phyloP scores from a whole-genome alignment of 1,140 invertebrate genomes.

The Carposina sasakii region DNA sequence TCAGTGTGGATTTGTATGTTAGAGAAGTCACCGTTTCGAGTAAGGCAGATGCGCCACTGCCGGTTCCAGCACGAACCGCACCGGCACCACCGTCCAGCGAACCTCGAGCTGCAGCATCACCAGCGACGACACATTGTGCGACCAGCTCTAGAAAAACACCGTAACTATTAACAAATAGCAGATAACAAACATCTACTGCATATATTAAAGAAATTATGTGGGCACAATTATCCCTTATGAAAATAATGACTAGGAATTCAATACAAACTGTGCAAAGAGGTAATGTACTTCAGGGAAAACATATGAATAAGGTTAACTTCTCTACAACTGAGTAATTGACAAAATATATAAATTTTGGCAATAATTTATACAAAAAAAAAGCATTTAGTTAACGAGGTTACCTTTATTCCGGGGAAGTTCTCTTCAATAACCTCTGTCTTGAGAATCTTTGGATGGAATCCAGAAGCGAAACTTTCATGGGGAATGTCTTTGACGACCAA shows the following conservation, averaged over 20 bases:
- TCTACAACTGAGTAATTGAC: too few relatives aligned
- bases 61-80: conserved; percentile 41
- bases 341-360: too few relatives aligned
- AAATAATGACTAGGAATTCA: too few relatives aligned
- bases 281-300: too few relatives aligned
- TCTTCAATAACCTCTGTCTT: conserved; percentile 18
- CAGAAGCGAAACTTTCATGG: conserved; percentile 33
- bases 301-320: too few relatives aligned
- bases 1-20: background rate
- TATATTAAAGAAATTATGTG: too few relatives aligned
- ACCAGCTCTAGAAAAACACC: conserved; percentile 17
- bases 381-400: too few relatives aligned
- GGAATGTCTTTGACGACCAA: conserved; percentile 46
- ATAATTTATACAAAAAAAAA: too few relatives aligned
- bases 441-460: conserved; percentile 33
- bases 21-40: conserved; percentile 32
- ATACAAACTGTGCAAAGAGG: too few relatives aligned
- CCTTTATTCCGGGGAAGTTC: conserved; percentile 32
- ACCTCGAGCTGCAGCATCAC: conserved; percentile 47
- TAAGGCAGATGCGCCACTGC: conserved; percentile 26
- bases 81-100: conserved; percentile 50
- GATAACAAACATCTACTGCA: too few relatives aligned
- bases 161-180: too few relatives aligned
- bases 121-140: conserved; percentile 37
- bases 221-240: too few relatives aligned